phyloP scores from a whole-genome alignment of 2,113 vertebrate genomes.

The Grammatotria lemairii region DNA sequence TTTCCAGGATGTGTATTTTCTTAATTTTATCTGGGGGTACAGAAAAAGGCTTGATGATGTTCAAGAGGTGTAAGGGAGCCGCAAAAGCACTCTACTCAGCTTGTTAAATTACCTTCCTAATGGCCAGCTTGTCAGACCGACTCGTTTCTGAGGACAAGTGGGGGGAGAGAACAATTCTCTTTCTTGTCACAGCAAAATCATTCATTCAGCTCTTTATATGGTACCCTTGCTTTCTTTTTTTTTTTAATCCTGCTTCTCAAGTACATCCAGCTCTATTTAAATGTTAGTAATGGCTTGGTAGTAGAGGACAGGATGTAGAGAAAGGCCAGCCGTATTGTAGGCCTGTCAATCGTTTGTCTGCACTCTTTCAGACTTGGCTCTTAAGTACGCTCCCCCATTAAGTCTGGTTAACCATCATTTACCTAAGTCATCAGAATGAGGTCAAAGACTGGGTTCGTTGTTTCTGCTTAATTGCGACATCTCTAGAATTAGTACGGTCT shows the following conservation, averaged over 20 bases:
- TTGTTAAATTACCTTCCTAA: constrained; percentile 67
- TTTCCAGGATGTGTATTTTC: constrained; percentile 27
- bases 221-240: constrained; percentile 37
- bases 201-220: constrained; percentile 33
- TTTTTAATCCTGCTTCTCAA: constrained; percentile 30
- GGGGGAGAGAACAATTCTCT: constrained; percentile 44
- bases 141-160: constrained; percentile 44
- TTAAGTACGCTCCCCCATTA: constrained; percentile 46
- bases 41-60: constrained; percentile 43
- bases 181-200: constrained; percentile 58
- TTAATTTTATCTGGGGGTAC: constrained; percentile 32
- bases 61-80: constrained; percentile 49
- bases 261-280: constrained; percentile 45
- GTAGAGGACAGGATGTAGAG: neutral
- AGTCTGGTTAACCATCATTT: constrained; percentile 42
- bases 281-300: constrained; percentile 47
- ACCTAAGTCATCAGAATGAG: constrained; percentile 26
- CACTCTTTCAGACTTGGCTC: constrained; percentile 20
- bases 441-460: constrained; percentile 26
- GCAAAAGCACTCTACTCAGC: constrained; percentile 52
- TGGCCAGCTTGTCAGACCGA: constrained; percentile 59
- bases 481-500: neutral
- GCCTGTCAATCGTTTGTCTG: constrained; percentile 51
- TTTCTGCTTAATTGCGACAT: constrained; percentile 14
- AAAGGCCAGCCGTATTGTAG: constrained; percentile 42